These are phyloP conservation scores for Melolontha melolontha DNA, from an alignment of 2,888 invertebrate species.

Conservation along the genomic window DNA sequence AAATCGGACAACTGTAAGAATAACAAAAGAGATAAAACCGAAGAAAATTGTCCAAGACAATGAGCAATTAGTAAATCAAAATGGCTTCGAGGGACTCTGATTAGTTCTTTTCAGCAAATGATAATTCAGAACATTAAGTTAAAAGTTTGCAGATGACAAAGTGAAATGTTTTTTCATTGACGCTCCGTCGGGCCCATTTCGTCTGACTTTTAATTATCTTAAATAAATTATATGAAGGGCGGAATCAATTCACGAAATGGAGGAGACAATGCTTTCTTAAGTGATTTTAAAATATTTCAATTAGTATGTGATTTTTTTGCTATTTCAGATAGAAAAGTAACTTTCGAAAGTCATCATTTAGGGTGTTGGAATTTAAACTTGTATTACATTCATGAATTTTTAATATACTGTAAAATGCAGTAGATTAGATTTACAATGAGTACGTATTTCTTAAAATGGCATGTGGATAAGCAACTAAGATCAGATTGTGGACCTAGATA, in stretches of 20 bases:
- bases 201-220: conserved; percentile 46
- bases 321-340: too few relatives aligned
- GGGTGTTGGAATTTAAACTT: too few relatives aligned
- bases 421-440: too few relatives aligned
- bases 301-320: too few relatives aligned
- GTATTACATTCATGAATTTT: too few relatives aligned
- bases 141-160: conserved; percentile 51
- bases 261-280: background rate
- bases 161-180: conserved; percentile 37
- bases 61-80: conserved; percentile 48
- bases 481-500: too few relatives aligned
- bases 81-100: conserved; percentile 46
- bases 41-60: conserved; percentile 44
- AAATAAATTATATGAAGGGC: conserved; percentile 6
- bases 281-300: too few relatives aligned
- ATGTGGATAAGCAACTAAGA: too few relatives aligned
- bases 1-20: conserved; percentile 32
- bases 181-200: conserved; percentile 45
- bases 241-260: background rate
- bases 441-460: too few relatives aligned
- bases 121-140: conserved; percentile 52
- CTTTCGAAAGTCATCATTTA: too few relatives aligned
- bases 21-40: conserved; percentile 38
- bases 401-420: too few relatives aligned
- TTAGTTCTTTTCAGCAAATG: conserved; percentile 51